Evolutionary conservation across 2,113 vertebrate genomes (phyloP).

Genomic region (Corapipo altera): DNA sequence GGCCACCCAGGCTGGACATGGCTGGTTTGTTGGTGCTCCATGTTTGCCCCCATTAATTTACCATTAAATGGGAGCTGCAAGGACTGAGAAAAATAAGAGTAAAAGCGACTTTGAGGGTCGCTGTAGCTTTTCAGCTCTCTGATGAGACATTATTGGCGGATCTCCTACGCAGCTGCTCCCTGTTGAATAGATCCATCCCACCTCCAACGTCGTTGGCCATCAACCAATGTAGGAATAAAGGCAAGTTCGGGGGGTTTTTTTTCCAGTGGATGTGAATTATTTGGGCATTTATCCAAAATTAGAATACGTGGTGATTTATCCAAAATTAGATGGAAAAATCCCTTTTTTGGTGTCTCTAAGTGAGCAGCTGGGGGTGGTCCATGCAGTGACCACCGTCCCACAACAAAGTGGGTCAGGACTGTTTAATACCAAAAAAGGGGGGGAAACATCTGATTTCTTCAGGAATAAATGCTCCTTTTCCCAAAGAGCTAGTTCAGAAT

Average conservation of each 20-base stretch:
- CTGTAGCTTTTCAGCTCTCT: not conserved
- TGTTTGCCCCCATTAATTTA: not conserved
- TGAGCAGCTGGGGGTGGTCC: not conserved
- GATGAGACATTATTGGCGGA: not conserved
- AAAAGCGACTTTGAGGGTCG: not conserved
- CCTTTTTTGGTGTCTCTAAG: not conserved
- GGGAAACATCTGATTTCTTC: not conserved
- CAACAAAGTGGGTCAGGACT: not conserved
- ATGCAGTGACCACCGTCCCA: fast-evolving
- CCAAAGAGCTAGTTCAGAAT: not conserved
- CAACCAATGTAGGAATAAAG: not conserved
- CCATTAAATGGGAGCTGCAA: not conserved
- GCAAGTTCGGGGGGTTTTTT: not conserved
- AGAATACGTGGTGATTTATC: not conserved
- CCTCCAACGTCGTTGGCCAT: not conserved
- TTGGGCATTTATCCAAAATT: not conserved
- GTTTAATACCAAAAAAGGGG: not conserved
- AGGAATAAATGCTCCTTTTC: not conserved
- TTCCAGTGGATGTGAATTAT: not conserved
- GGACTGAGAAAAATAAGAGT: not conserved
- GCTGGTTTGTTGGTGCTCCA: fast-evolving
- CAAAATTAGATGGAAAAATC: not conserved
- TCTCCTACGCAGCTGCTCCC: constrained; percentile 26
- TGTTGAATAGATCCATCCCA: not conserved
- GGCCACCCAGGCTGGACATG: fast-evolving